phyloP scores from a whole-genome alignment of 2,113 vertebrate genomes.

The Nesospiza acunhae region DNA sequence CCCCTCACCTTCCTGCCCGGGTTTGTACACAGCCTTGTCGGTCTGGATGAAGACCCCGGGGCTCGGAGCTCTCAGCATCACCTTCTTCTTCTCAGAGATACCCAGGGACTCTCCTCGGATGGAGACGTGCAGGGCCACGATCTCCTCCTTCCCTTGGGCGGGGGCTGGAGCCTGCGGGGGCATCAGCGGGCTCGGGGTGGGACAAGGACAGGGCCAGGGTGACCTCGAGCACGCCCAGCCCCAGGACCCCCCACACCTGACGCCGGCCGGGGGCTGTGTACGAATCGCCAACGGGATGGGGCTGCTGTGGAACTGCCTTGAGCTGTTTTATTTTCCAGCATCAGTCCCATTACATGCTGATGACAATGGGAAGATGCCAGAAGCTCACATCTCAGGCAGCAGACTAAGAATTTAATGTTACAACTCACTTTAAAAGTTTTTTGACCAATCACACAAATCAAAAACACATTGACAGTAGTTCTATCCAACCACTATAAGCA shows the following conservation, averaged over 20 bases:
- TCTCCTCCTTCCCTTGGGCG: not conserved
- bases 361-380: too few species aligned
- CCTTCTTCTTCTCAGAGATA: not conserved
- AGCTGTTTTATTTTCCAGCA: too few species aligned
- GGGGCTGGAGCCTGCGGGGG: conserved; percentile 18
- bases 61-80: not conserved
- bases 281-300: too few species aligned
- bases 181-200: not conserved
- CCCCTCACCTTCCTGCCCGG: conserved; percentile 36
- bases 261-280: too few species aligned
- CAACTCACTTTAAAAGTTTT: too few species aligned
- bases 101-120: not conserved
- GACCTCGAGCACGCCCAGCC: not conserved
- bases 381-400: too few species aligned
- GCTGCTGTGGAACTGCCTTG: too few species aligned
- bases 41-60: conserved; percentile 41
- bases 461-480: too few species aligned
- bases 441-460: too few species aligned
- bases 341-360: too few species aligned
- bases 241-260: not conserved
- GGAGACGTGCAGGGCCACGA: not conserved
- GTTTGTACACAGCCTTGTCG: conserved; percentile 45
- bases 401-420: too few species aligned
- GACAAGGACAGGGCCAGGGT: not conserved
- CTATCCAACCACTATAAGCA: too few species aligned